These are phyloP conservation scores for Vanessa tameamea DNA, from an alignment of 1,140 invertebrate genomes.

Conservation along the genomic window DNA sequence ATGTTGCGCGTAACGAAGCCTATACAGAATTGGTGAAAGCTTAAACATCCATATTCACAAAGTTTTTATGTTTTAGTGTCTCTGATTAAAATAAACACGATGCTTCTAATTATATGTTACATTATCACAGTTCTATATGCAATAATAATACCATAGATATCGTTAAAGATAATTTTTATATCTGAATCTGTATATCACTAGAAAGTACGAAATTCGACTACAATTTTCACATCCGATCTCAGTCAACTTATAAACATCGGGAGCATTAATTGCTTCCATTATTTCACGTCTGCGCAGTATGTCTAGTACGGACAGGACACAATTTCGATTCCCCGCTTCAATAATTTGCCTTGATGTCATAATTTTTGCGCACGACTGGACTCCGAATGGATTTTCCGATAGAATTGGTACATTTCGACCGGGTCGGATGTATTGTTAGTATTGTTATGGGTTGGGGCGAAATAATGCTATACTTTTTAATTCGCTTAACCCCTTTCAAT, in stretches of 20 bases:
- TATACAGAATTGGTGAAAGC: constrained; percentile 37
- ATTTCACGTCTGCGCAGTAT: constrained; percentile 25
- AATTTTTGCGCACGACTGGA: constrained; percentile 67
- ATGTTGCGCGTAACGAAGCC: constrained; percentile 40
- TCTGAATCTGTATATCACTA: background rate
- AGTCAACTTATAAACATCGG: constrained; percentile 18
- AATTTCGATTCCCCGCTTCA: constrained; percentile 59
- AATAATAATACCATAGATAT: background rate
- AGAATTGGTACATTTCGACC: constrained; percentile 60
- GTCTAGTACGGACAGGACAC: constrained; percentile 39
- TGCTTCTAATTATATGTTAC: background rate
- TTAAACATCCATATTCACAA: constrained; percentile 23
- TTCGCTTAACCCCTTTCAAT: constrained; percentile 43
- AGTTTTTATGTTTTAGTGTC: constrained; percentile 22
- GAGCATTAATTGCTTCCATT: constrained; percentile 26
- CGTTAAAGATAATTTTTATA: background rate
- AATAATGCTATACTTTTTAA: constrained; percentile 53
- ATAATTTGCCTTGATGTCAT: constrained; percentile 74
- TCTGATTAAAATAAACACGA: constrained; percentile 22
- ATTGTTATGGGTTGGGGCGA: constrained; percentile 44
- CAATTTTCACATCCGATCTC: background rate
- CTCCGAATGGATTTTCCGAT: constrained; percentile 69
- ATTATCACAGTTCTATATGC: background rate
- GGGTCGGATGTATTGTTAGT: constrained; percentile 43
- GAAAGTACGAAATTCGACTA: background rate